Evolutionary conservation across 1,140 invertebrate genomes (phyloP).

Genomic region (Streblospio benedicti): DNA sequence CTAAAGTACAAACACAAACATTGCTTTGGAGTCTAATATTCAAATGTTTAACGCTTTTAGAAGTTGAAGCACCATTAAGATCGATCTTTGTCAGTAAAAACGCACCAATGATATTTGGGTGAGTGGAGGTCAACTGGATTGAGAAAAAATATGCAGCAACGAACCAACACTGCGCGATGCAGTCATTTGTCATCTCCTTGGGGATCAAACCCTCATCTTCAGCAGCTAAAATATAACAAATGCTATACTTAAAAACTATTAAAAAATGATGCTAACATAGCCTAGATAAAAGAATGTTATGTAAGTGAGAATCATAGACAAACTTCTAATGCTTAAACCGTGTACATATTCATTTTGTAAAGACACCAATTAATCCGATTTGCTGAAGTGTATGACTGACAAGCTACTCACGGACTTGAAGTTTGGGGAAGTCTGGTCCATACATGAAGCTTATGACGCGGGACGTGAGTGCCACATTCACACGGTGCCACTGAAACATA

Average conservation of each 20-base stretch:
- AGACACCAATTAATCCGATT: no score
- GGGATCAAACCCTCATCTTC: conserved; percentile 75
- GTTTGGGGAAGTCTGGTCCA: conserved; percentile 57
- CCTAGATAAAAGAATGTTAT: no score
- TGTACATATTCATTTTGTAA: no score
- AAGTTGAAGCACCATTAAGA: no score
- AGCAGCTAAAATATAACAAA: conserved; percentile 56
- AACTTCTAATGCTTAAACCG: no score
- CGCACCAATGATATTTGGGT: conserved; percentile 75
- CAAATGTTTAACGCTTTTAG: no score
- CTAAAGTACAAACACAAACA: no score
- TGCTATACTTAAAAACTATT: no score
- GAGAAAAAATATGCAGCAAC: conserved; percentile 79
- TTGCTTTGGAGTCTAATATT: no score
- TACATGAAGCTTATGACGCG: conserved; percentile 78
- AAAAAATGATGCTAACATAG: no score
- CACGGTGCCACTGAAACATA: conserved; percentile 88
- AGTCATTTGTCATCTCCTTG: conserved; percentile 72
- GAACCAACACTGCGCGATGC: conserved; percentile 88
- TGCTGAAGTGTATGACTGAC: no score
- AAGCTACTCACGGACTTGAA: conserved; percentile 6
- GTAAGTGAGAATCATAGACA: conserved; percentile 6
- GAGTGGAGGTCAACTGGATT: conserved; percentile 84
- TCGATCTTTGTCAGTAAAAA: no score
- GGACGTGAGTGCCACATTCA: conserved; percentile 79